Conservation (phyloP, 2,888 invertebrate species). For the Micoletzkya japonica region DNA sequence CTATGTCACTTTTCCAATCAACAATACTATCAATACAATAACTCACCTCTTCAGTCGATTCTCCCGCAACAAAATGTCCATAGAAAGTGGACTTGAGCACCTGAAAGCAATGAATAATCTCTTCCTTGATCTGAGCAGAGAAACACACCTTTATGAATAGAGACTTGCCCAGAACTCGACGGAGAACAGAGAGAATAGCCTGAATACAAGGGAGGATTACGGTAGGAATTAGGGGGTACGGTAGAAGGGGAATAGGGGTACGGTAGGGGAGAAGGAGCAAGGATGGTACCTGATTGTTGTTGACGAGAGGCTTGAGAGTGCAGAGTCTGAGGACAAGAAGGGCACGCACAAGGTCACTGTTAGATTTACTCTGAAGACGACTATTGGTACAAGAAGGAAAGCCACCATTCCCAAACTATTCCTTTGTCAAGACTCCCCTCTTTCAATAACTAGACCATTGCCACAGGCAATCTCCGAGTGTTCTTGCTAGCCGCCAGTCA, state of each 20-base stretch:
- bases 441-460: too few species aligned
- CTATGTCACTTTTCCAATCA: not conserved
- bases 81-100: slow-evolving; percentile 91
- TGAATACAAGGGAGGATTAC: not conserved
- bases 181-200: slow-evolving; percentile 46
- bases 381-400: not conserved
- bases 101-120: slow-evolving; percentile 34
- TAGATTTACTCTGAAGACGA: slow-evolving; percentile 59
- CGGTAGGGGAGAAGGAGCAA: not conserved
- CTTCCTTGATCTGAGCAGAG: not conserved
- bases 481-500: too few species aligned
- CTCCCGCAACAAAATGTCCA: slow-evolving; percentile 97
- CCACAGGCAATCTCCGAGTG: too few species aligned
- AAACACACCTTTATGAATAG: slow-evolving; percentile 38
- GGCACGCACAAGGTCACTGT: slow-evolving; percentile 56
- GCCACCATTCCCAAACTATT: not conserved
- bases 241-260: not conserved
- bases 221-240: not conserved
- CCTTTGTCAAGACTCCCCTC: not conserved
- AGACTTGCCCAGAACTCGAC: slow-evolving; percentile 40
- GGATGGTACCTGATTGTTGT: slow-evolving; percentile 48
- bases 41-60: slow-evolving; percentile 69
- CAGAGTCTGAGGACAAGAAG: slow-evolving; percentile 57
- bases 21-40: not conserved
- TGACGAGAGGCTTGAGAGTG: slow-evolving; percentile 51